A percentile compares a stretch with the other conserved stretches of the same genome.
phyloP scores from a whole-genome alignment of 2,888 invertebrate genomes.

The Cosmorhoe ocellata region DNA sequence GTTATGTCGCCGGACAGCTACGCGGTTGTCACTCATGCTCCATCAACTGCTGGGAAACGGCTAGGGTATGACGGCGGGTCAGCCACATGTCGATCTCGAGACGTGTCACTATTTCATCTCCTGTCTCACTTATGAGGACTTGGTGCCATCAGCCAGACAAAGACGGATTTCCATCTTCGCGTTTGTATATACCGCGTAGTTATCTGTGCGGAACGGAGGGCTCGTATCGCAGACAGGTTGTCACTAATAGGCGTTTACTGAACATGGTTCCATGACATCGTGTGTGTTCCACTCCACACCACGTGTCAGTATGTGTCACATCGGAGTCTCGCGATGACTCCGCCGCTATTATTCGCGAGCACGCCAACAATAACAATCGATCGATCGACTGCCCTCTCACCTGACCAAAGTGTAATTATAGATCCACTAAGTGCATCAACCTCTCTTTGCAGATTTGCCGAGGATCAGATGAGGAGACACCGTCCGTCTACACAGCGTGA shows the following conservation, averaged over 20 bases:
- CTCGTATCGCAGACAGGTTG: conserved; percentile 75
- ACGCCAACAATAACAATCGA: conserved; percentile 69
- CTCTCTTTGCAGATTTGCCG: conserved; percentile 76
- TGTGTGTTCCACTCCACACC: conserved; percentile 70
- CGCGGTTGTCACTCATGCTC: conserved; percentile 79
- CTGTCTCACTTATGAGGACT: conserved; percentile 68
- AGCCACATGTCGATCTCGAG: conserved; percentile 72
- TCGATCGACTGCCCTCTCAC: conserved; percentile 52
- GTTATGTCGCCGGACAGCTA: conserved; percentile 67
- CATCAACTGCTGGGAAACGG: conserved; percentile 80
- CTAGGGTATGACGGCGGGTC: conserved; percentile 77
- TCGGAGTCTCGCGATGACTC: conserved; percentile 59
- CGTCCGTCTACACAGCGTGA: conserved; percentile 72
- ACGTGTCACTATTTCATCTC: conserved; percentile 76
- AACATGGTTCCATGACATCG: conserved; percentile 71
- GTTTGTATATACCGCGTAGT: conserved; percentile 66
- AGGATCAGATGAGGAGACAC: conserved; percentile 79
- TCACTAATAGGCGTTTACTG: conserved; percentile 79
- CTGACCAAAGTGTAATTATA: conserved; percentile 67
- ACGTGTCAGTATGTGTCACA: conserved; percentile 67
- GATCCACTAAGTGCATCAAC: conserved; percentile 66
- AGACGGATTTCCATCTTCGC: conserved; percentile 65
- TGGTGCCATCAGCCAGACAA: conserved; percentile 66
- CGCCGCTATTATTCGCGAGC: conserved; percentile 55
- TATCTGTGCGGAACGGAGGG: conserved; percentile 67